phyloP scores from a whole-genome alignment of 2,797 vertebrate species.

The Chelon auratus region DNA sequence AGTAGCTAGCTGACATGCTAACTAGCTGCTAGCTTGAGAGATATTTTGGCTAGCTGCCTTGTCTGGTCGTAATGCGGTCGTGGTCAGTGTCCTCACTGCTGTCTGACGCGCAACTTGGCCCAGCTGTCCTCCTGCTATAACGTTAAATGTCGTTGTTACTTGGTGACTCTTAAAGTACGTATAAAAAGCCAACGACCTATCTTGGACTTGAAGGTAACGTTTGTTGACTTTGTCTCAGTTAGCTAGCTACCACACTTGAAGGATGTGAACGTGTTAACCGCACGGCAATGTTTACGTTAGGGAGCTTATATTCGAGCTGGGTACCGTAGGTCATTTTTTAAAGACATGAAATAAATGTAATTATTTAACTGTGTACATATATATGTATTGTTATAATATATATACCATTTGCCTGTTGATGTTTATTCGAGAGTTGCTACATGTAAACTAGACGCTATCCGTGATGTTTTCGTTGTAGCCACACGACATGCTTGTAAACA shows the following conservation, averaged over 20 bases:
- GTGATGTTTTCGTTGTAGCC: background rate
- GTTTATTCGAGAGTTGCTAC: background rate
- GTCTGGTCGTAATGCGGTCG: conserved; percentile 64
- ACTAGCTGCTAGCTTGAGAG: conserved; percentile 62
- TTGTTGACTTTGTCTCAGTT: conserved; percentile 56
- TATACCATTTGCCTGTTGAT: background rate
- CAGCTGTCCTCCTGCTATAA: background rate
- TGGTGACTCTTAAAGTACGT: background rate
- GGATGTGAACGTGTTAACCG: conserved; percentile 44
- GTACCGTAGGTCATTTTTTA: background rate
- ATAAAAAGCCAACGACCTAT: background rate
- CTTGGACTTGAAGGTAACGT: conserved; percentile 25
- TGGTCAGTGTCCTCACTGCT: conserved; percentile 49
- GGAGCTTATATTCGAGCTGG: conserved; percentile 1
- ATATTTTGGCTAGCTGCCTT: conserved; percentile 65
- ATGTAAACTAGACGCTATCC: background rate
- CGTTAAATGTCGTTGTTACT: background rate
- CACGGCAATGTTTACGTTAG: conserved; percentile 46
- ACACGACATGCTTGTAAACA: conserved; percentile 11
- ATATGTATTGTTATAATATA: too few relatives aligned
- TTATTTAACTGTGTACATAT: too few relatives aligned
- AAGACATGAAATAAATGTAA: background rate
- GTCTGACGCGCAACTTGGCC: conserved; percentile 21
- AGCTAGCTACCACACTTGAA: conserved; percentile 32
- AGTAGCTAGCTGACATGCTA: conserved; percentile 68